phyloP scores from a whole-genome alignment of 1,140 invertebrate genomes.

The Drosophila repletoides region DNA sequence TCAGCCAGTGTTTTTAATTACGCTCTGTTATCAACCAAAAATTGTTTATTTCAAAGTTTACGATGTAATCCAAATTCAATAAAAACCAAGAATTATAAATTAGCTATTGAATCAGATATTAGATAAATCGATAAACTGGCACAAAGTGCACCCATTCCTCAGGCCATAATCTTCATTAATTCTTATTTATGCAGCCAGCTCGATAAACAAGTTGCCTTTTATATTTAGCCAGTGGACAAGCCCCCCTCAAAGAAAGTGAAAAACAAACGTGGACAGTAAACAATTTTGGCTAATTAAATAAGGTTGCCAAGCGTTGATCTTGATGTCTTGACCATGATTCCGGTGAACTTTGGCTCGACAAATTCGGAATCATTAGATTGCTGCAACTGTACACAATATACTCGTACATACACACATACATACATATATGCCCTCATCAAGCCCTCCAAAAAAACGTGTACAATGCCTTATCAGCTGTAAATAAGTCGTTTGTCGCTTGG shows the following conservation, averaged over 20 bases:
- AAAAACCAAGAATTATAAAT: neutral
- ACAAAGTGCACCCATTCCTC: slow-evolving; percentile 10
- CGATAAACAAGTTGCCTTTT: neutral
- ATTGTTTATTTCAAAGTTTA: slow-evolving; percentile 23
- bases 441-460: too few relatives aligned
- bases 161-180: neutral
- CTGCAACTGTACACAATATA: neutral
- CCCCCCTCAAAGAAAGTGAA: slow-evolving; percentile 39
- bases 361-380: neutral
- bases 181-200: neutral
- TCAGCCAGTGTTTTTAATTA: neutral
- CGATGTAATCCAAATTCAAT: slow-evolving; percentile 17
- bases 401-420: too few relatives aligned
- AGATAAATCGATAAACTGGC: neutral
- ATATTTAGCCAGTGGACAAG: slow-evolving; percentile 19
- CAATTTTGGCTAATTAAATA: neutral
- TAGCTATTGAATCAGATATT: too few relatives aligned
- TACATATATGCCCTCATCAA: too few relatives aligned
- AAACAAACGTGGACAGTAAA: slow-evolving; percentile 5
- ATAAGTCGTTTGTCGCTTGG: too few relatives aligned
- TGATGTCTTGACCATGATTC: slow-evolving; percentile 9
- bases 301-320: slow-evolving; percentile 22
- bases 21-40: neutral
- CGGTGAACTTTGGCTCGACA: slow-evolving; percentile 12
- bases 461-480: too few relatives aligned